Evolutionary conservation across 2,797 vertebrate species (phyloP).

Genomic region (Antennarius maculatus): DNA sequence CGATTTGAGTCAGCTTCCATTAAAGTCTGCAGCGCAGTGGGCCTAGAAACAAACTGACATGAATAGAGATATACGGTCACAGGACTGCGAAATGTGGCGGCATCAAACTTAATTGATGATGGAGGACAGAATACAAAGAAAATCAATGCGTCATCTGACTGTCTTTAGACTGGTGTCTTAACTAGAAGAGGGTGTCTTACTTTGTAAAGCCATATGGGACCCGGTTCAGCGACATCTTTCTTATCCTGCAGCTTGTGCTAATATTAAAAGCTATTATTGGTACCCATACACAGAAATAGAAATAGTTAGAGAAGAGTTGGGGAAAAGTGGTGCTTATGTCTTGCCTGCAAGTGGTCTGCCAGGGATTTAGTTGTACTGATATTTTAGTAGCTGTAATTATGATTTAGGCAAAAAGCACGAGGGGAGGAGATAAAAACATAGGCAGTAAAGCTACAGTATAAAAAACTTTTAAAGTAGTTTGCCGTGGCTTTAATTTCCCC

Average conservation of each 20-base stretch:
- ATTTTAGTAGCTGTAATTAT: too few species aligned
- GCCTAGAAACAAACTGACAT: conserved; percentile 39
- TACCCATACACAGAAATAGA: not conserved
- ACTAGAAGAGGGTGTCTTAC: conserved; percentile 19
- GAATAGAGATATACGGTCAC: conserved; percentile 31
- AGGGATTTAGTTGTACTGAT: not conserved
- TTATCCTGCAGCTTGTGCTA: conserved; percentile 3
- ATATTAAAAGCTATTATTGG: not conserved
- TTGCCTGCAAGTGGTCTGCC: not conserved
- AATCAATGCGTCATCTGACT: conserved; percentile 2
- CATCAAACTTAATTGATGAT: conserved; percentile 55
- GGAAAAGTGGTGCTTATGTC: too few species aligned
- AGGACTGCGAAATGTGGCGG: conserved; percentile 23
- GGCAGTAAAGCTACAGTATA: too few species aligned
- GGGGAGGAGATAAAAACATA: too few species aligned
- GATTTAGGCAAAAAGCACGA: too few species aligned
- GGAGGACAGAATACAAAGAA: conserved; percentile 3
- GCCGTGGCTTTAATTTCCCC: too few species aligned
- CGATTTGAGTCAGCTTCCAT: conserved; percentile 49
- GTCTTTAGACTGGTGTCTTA: conserved; percentile 16
- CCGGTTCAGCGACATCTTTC: not conserved
- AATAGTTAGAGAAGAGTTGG: too few species aligned
- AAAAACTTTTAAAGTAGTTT: too few species aligned
- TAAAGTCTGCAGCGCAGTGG: conserved; percentile 36
- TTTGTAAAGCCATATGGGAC: conserved; percentile 37